These are phyloP conservation scores for Drymonia ruficornis DNA, from an alignment of 2,888 invertebrate species.

Conservation along the genomic window DNA sequence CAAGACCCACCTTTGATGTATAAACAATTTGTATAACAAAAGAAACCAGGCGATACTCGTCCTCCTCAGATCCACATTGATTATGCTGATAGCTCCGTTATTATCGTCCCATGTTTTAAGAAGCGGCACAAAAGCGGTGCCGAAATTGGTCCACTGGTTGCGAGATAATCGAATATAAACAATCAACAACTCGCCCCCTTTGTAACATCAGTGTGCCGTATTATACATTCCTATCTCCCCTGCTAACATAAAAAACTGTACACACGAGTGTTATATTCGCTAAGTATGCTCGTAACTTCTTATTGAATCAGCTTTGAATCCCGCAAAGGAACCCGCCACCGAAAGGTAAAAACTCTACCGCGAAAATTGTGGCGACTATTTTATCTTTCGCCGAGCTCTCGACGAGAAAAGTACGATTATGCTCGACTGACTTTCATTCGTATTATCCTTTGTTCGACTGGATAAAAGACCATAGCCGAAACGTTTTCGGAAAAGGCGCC, in stretches of 20 bases:
- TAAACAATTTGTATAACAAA: constrained; percentile 30
- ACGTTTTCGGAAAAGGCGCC: constrained; percentile 68
- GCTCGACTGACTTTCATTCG: constrained; percentile 75
- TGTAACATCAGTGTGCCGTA: constrained; percentile 36
- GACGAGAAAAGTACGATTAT: constrained; percentile 67
- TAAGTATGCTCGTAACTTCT: constrained; percentile 67
- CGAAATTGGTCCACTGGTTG: constrained; percentile 53
- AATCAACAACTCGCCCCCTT: constrained; percentile 54
- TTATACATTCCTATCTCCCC: constrained; percentile 38
- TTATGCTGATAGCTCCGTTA: constrained; percentile 48
- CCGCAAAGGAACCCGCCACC: constrained; percentile 53
- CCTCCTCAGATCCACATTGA: constrained; percentile 44
- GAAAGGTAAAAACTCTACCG: constrained; percentile 66
- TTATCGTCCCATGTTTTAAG: constrained; percentile 50
- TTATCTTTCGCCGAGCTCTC: constrained; percentile 66
- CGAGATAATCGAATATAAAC: constrained; percentile 62
- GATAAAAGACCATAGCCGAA: constrained; percentile 70
- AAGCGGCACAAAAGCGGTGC: constrained; percentile 37
- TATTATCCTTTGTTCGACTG: constrained; percentile 76
- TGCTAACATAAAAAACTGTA: constrained; percentile 43
- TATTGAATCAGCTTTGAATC: constrained; percentile 72
- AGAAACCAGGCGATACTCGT: constrained; percentile 27
- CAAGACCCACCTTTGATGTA: constrained; percentile 10
- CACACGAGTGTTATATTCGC: constrained; percentile 39
- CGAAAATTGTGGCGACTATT: constrained; percentile 72